These are phyloP conservation scores for Coracopsis vasa DNA, from an alignment of 2,113 vertebrate species.

Conservation along the genomic window DNA sequence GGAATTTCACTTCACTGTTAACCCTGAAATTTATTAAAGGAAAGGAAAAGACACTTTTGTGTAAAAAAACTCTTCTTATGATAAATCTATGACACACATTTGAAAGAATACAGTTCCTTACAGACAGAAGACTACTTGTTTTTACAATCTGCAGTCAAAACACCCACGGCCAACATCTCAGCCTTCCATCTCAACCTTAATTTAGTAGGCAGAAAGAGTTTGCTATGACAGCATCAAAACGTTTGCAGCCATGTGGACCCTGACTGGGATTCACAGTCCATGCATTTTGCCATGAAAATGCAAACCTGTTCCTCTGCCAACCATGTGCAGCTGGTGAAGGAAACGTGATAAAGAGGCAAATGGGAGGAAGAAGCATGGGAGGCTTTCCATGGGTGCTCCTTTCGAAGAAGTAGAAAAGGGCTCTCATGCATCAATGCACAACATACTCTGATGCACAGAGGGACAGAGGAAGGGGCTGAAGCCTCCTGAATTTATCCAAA, in stretches of 20 bases:
- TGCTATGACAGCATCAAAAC: background rate
- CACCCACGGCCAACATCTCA: background rate
- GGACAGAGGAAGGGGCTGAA: background rate
- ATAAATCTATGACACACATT: background rate
- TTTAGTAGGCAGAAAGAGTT: background rate
- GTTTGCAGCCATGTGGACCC: background rate
- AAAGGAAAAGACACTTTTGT: background rate
- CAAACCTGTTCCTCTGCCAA: background rate
- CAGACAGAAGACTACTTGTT: background rate
- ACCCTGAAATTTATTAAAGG: background rate
- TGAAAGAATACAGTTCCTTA: background rate
- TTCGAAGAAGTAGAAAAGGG: background rate
- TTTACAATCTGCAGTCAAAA: background rate
- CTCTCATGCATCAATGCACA: background rate
- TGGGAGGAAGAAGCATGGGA: background rate
- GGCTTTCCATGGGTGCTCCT: background rate
- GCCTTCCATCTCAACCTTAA: background rate
- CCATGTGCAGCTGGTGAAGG: background rate
- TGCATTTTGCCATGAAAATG: background rate
- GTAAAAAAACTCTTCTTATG: background rate
- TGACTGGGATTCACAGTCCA: accelerated
- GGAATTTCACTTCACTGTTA: background rate
- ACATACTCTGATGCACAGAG: background rate
- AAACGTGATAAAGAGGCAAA: background rate
- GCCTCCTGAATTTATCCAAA: background rate